phyloP scores from a whole-genome alignment of 2,113 vertebrate genomes.

The Bombycilla garrulus region DNA sequence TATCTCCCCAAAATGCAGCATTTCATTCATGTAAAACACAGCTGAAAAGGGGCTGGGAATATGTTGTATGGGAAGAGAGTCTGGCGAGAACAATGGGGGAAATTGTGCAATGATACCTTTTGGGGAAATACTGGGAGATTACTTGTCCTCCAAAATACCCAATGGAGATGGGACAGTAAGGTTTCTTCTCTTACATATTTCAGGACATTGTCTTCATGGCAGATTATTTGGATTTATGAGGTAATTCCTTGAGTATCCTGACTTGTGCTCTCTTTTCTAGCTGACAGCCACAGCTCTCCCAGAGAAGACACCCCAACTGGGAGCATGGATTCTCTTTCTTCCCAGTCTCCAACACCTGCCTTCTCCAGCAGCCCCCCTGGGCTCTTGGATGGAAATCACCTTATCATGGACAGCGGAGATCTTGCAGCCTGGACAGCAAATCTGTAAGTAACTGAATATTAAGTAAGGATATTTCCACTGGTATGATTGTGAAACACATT shows the following conservation, averaged over 20 bases:
- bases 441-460: constrained; percentile 62
- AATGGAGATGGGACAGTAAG: neutral
- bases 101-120: neutral
- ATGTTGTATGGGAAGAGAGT: neutral
- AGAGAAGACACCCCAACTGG: constrained; percentile 84
- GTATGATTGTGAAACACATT: neutral
- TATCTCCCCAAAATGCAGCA: neutral
- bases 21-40: neutral
- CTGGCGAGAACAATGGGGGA: neutral
- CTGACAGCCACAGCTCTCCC: constrained; percentile 69
- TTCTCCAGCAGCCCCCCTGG: constrained; percentile 70
- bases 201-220: neutral
- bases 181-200: neutral
- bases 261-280: constrained; percentile 46
- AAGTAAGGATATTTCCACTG: neutral
- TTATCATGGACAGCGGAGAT: constrained; percentile 60
- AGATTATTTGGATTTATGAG: neutral
- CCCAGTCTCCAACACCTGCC: constrained; percentile 82
- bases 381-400: constrained; percentile 73
- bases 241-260: neutral
- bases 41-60: neutral
- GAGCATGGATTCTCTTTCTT: constrained; percentile 91
- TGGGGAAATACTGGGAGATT: neutral
- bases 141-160: neutral
- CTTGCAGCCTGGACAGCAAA: constrained; percentile 65